Conservation (phyloP, 2,113 vertebrate species). For the Pipra filicauda region DNA sequence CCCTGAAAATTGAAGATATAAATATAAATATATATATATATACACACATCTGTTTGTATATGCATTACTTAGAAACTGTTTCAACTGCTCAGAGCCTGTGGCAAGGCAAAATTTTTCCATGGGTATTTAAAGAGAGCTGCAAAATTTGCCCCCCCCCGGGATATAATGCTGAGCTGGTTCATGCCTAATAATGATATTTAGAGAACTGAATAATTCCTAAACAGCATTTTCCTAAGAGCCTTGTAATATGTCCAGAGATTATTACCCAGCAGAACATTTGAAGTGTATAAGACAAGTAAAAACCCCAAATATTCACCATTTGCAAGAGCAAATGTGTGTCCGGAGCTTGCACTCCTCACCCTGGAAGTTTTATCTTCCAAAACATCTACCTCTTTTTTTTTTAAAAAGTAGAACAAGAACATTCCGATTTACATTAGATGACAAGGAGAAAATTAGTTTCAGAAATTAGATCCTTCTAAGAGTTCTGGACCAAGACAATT, state of each 20-base stretch:
- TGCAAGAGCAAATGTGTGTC: background rate
- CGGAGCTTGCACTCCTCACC: background rate
- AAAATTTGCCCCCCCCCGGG: background rate
- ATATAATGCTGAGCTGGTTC: background rate
- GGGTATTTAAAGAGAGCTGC: background rate
- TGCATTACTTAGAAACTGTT: background rate
- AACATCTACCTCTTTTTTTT: background rate
- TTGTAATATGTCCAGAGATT: background rate
- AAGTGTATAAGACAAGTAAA: background rate
- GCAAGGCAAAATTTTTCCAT: background rate
- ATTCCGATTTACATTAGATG: background rate
- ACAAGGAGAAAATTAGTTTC: background rate
- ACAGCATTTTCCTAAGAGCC: background rate
- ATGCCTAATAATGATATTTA: background rate
- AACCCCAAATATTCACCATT: background rate
- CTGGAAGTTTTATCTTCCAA: background rate
- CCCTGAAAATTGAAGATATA: background rate
- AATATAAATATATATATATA: background rate
- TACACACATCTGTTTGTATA: background rate
- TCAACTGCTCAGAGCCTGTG: background rate
- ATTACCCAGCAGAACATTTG: background rate
- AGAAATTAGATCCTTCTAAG: background rate
- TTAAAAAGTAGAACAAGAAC: background rate
- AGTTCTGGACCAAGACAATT: background rate
- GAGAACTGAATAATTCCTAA: background rate